Percentiles rank a stretch among this genome's conserved stretches.
Conservation (phyloP, 2,113 vertebrate species). For the Pavo muticus region DNA sequence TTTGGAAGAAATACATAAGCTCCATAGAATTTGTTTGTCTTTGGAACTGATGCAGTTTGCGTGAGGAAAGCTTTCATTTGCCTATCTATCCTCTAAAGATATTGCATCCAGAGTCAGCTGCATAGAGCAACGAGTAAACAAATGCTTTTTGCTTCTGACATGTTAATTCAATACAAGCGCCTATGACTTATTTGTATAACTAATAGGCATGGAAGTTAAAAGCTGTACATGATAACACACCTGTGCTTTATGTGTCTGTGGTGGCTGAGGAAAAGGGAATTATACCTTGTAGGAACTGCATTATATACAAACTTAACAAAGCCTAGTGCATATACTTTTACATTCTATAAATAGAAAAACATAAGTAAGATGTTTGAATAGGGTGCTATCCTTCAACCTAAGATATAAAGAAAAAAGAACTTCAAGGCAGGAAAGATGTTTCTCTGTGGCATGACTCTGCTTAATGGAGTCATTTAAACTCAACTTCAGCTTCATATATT, state of each 20-base stretch:
- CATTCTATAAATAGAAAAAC: not conserved
- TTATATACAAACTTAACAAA: not conserved
- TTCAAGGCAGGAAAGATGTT: slow-evolving; percentile 10
- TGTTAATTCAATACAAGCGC: not conserved
- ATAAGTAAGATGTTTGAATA: slow-evolving; percentile 20
- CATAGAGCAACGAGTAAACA: not conserved
- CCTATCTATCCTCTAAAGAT: not conserved
- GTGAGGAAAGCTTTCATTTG: not conserved
- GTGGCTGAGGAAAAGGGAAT: not conserved
- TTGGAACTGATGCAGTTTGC: not conserved
- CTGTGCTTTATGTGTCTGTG: not conserved
- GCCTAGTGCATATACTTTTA: not conserved
- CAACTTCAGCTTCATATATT: slow-evolving; percentile 28
- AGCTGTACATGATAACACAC: not conserved
- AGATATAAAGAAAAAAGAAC: not conserved
- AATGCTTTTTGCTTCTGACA: not conserved
- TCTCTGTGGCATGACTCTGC: not conserved
- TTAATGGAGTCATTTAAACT: slow-evolving; percentile 62
- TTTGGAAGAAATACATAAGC: not conserved
- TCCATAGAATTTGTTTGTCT: not conserved
- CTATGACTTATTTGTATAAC: not conserved
- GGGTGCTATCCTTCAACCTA: slow-evolving; percentile 1
- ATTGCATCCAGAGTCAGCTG: not conserved
- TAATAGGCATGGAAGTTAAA: not conserved
- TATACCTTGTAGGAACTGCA: not conserved